phyloP scores from a whole-genome alignment of 2,797 vertebrate genomes.

The Girardinus metallicus region DNA sequence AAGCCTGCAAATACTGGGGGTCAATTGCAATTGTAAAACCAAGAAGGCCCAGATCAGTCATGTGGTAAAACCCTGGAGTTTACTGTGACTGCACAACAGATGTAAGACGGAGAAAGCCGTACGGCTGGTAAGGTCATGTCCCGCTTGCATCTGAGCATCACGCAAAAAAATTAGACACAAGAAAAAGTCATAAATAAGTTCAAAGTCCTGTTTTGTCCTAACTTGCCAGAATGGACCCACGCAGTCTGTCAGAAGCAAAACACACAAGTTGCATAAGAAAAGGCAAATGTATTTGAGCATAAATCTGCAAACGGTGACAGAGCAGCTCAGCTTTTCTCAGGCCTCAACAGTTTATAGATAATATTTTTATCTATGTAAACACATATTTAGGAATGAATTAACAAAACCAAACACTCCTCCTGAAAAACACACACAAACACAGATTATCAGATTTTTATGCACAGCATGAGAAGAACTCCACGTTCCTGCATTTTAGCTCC shows the following conservation, averaged over 20 bases:
- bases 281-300: neutral
- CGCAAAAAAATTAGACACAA: neutral
- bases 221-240: neutral
- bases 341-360: conserved; percentile 17
- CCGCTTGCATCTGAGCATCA: neutral
- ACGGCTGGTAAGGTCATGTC: neutral
- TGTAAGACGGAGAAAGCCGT: neutral
- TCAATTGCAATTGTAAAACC: neutral
- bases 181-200: neutral
- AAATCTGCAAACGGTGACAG: neutral
- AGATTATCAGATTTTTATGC: conserved; percentile 43
- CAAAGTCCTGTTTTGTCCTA: neutral
- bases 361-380: conserved; percentile 49
- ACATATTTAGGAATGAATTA: conserved; percentile 52
- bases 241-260: neutral
- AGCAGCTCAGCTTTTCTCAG: conserved; percentile 27
- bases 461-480: conserved; percentile 44
- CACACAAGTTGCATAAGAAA: neutral
- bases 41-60: neutral
- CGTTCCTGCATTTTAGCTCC: conserved; percentile 68
- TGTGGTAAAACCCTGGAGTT: neutral
- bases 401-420: conserved; percentile 30
- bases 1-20: no score
- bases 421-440: conserved; percentile 8
- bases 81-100: neutral